Evolutionary conservation across 2,797 vertebrate species (phyloP).

Genomic region (Lepilemur septentrionalis): DNA sequence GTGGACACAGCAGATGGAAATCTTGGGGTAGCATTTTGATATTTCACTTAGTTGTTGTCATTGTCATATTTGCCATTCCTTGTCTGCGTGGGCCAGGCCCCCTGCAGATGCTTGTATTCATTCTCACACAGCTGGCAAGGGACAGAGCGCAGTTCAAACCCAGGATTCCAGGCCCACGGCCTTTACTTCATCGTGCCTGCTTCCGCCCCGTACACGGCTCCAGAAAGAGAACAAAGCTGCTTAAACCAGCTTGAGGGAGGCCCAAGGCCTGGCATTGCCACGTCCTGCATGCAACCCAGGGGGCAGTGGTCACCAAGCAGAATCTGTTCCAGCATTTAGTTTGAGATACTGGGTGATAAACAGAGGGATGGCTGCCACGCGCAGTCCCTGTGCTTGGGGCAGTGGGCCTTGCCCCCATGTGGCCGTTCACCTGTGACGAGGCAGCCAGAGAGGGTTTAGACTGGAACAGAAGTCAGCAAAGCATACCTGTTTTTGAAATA

Average conservation of each 20-base stretch:
- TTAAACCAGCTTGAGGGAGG: background rate
- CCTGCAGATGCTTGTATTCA: fast-evolving
- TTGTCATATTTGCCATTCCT: background rate
- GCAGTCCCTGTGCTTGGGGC: background rate
- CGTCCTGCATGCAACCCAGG: background rate
- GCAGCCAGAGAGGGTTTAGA: no score
- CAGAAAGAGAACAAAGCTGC: background rate
- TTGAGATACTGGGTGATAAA: background rate
- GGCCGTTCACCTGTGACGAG: background rate
- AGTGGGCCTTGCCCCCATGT: fast-evolving
- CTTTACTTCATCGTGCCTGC: background rate
- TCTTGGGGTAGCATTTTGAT: background rate
- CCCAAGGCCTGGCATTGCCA: background rate
- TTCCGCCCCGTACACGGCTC: background rate
- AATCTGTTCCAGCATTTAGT: background rate
- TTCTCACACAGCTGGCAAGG: background rate
- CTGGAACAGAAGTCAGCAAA: background rate
- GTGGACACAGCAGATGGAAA: background rate
- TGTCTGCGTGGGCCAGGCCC: background rate
- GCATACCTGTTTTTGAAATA: fast-evolving
- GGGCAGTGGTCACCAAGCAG: background rate
- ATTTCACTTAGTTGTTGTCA: background rate
- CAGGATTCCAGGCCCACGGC: background rate
- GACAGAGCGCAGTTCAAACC: background rate
- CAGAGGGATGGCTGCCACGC: background rate